Evolutionary conservation across 2,113 vertebrate species (phyloP).

Genomic region (Arizona elegans): DNA sequence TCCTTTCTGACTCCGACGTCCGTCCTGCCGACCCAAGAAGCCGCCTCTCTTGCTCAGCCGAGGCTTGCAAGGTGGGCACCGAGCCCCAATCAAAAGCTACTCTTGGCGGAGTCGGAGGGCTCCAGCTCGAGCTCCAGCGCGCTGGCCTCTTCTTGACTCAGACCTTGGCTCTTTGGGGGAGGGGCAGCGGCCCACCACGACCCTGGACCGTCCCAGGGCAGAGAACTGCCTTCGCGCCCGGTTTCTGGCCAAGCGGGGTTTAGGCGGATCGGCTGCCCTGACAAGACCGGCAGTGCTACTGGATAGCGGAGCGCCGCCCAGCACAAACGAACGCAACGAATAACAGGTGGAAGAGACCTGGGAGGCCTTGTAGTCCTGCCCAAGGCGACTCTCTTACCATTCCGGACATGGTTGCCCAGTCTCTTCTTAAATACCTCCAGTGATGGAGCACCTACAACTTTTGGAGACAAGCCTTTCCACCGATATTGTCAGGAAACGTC

Average conservation of each 20-base stretch:
- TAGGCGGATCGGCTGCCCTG: not conserved
- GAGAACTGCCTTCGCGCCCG: not conserved
- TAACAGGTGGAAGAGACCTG: no score
- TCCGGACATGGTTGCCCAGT: no score
- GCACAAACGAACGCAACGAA: not conserved
- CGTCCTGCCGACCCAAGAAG: not conserved
- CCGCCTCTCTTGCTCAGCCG: not conserved
- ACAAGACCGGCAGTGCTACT: no score
- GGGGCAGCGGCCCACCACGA: not conserved
- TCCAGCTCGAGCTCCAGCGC: not conserved
- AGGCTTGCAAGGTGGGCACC: not conserved
- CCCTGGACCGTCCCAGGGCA: not conserved
- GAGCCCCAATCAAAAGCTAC: not conserved
- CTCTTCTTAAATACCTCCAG: no score
- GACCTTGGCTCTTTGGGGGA: not conserved
- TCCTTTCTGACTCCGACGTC: not conserved
- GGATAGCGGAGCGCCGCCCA: not conserved
- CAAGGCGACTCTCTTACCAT: no score
- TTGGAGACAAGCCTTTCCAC: no score
- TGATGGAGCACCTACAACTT: no score
- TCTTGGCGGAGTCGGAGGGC: not conserved
- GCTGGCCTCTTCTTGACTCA: not conserved
- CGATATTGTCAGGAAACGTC: no score
- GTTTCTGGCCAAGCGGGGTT: not conserved
- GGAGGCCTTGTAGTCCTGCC: no score